A percentile compares a stretch with the other conserved stretches of the same genome.
Evolutionary conservation across 2,797 vertebrate genomes (phyloP).

Genomic region (Acanthurus lineatus): DNA sequence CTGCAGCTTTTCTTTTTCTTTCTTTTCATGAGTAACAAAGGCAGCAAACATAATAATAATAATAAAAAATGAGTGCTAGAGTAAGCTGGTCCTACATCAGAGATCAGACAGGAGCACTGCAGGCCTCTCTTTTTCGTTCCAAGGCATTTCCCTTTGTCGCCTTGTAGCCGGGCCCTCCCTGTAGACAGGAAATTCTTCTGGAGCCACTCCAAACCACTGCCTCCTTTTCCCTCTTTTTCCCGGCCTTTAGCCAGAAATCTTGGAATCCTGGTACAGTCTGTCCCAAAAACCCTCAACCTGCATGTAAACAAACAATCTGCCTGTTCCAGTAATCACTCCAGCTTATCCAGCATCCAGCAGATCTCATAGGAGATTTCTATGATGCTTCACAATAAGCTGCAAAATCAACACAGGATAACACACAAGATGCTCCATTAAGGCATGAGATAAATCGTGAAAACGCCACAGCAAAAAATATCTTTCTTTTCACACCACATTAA

Average conservation of each 20-base stretch:
- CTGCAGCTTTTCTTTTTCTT: not conserved
- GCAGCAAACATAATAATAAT: not conserved
- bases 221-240: conserved; percentile 53
- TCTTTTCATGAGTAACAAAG: not conserved
- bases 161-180: conserved; percentile 62
- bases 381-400: not conserved
- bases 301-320: conserved; percentile 71
- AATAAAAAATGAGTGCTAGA: not conserved
- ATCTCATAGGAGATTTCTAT: conserved; percentile 26
- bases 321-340: conserved; percentile 47
- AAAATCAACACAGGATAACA: conserved; percentile 16
- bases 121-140: conserved; percentile 12
- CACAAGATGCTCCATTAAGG: conserved; percentile 18
- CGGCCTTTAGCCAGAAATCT: conserved; percentile 48
- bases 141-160: conserved; percentile 75
- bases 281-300: conserved; percentile 46
- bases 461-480: conserved; percentile 15
- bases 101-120: conserved; percentile 18
- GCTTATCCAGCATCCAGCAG: conserved; percentile 23
- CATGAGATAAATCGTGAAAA: conserved; percentile 28
- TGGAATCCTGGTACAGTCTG: conserved; percentile 64
- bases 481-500: conserved; percentile 55
- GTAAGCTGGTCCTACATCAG: conserved; percentile 7
- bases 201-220: conserved; percentile 63
- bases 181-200: conserved; percentile 79